These are phyloP conservation scores for Triops cancriformis DNA, from an alignment of 1,140 invertebrate genomes.

Conservation along the genomic window DNA sequence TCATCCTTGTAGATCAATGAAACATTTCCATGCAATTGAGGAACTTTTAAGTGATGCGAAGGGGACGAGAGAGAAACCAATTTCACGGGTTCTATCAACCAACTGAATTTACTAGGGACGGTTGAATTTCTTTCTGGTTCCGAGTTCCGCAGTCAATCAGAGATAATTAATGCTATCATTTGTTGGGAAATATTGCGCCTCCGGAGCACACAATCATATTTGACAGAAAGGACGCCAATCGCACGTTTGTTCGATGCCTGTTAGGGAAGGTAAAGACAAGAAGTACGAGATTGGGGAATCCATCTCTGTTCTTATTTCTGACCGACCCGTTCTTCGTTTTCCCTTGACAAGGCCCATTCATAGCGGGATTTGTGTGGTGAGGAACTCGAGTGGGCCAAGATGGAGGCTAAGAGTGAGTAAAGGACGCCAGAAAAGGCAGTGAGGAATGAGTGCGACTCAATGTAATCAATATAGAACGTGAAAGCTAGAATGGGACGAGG, in stretches of 20 bases:
- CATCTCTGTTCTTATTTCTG: neutral
- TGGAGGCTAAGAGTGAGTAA: neutral
- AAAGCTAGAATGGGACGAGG: neutral
- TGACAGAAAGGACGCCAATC: neutral
- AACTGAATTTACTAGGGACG: too few species aligned
- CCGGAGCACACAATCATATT: too few species aligned
- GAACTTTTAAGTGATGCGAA: too few species aligned
- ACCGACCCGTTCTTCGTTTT: slow-evolving; percentile 1
- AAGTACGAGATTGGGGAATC: neutral
- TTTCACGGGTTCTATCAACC: too few species aligned
- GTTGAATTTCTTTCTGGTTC: too few species aligned
- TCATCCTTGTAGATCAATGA: too few species aligned
- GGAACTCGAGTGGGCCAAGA: neutral
- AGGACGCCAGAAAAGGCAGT: neutral
- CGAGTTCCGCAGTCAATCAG: too few species aligned
- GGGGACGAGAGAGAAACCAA: too few species aligned
- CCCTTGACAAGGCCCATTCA: neutral
- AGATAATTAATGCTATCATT: too few species aligned
- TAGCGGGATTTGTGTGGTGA: neutral
- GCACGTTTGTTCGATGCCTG: neutral
- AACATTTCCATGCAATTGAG: too few species aligned
- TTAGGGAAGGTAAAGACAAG: neutral
- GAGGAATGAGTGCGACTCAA: slow-evolving; percentile 12
- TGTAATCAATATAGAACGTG: slow-evolving; percentile 14
- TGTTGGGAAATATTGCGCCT: too few species aligned